These are phyloP conservation scores for Enhydra lutris DNA, from an alignment of 2,113 vertebrate species.

Conservation along the genomic window DNA sequence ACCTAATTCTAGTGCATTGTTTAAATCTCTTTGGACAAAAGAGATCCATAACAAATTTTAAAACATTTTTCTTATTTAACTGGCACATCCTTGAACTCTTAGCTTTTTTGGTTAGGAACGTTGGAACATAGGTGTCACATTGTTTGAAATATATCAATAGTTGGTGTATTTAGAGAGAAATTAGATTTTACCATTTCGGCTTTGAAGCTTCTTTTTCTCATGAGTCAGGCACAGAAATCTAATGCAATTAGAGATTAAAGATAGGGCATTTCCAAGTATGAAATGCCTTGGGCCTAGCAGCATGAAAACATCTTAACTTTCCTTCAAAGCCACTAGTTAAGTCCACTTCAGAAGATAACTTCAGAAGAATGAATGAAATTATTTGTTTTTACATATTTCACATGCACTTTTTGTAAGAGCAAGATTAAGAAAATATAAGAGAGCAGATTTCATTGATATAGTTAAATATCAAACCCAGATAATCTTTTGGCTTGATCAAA, in stretches of 20 bases:
- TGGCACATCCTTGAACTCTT: neutral
- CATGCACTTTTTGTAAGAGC: slow-evolving; percentile 32
- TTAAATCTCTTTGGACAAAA: neutral
- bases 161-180: slow-evolving; percentile 35
- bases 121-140: neutral
- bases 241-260: slow-evolving; percentile 58
- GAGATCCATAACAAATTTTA: neutral
- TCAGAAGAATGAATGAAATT: slow-evolving; percentile 42
- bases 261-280: slow-evolving; percentile 50
- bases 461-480: slow-evolving; percentile 13
- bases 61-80: neutral
- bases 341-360: neutral
- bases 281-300: slow-evolving; percentile 44
- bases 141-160: neutral
- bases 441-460: neutral
- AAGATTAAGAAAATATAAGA: slow-evolving; percentile 41
- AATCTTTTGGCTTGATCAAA: slow-evolving; percentile 24
- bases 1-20: neutral
- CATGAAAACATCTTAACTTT: slow-evolving; percentile 46
- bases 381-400: slow-evolving; percentile 36
- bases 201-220: slow-evolving; percentile 53
- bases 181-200: slow-evolving; percentile 33
- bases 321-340: slow-evolving; percentile 56
- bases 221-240: slow-evolving; percentile 55
- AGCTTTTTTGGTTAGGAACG: neutral